Conservation (phyloP, 2,113 vertebrate genomes). For the Nannobrachium achirus region DNA sequence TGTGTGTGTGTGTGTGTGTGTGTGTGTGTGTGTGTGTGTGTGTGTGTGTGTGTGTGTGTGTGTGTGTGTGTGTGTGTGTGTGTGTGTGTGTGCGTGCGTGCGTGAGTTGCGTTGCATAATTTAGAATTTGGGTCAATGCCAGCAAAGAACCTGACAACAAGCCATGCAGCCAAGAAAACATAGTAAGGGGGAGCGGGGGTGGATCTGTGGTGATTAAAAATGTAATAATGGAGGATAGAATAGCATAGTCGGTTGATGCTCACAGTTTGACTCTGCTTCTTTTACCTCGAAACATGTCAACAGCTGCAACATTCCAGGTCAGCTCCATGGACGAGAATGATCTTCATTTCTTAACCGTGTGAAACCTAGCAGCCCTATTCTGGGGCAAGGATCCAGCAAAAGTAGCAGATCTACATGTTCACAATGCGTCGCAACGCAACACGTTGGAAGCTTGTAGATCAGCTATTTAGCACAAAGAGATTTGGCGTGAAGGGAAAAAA, state of each 20-base stretch:
- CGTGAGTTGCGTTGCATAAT: conserved; percentile 32
- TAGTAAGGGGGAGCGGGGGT: no score
- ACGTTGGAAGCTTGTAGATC: no score
- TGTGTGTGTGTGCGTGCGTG: conserved; percentile 10
- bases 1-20: conserved; percentile 8
- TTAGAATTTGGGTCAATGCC: conserved; percentile 39
- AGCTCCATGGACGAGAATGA: no score
- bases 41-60: conserved; percentile 8
- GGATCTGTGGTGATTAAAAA: no score
- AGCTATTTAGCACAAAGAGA: no score
- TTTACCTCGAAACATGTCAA: conserved; percentile 53
- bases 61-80: background rate
- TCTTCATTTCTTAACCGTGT: no score
- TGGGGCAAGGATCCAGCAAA: no score
- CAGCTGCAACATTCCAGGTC: conserved; percentile 44
- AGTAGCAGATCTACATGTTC: no score
- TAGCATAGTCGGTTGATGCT: conserved; percentile 3
- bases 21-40: conserved; percentile 17
- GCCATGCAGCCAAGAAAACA: conserved; percentile 14
- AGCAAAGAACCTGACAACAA: conserved; percentile 21
- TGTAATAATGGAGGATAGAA: no score
- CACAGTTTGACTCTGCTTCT: conserved; percentile 18
- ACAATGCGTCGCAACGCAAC: no score
- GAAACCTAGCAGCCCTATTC: no score
- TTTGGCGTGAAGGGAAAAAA: no score